Evolutionary conservation across 1,140 invertebrate species (phyloP).

Genomic region (Bombus superbus): DNA sequence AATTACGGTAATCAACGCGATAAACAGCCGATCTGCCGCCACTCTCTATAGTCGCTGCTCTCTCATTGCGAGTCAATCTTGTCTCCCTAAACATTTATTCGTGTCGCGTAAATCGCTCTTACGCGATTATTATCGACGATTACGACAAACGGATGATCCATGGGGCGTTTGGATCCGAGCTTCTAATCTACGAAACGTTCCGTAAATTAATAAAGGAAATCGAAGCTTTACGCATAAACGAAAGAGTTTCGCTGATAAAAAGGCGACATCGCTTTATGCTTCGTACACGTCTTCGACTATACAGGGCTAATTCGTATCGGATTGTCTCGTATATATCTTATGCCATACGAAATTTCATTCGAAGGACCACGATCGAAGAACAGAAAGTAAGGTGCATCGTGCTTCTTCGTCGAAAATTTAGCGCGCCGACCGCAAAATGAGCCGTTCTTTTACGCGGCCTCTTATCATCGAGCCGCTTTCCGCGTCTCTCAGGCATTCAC

Average conservation of each 20-base stretch:
- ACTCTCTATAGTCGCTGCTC: rapidly evolving
- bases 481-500: background rate
- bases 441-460: background rate
- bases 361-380: background rate
- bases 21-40: background rate
- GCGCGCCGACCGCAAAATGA: background rate
- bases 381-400: too few relatives aligned
- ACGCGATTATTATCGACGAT: background rate
- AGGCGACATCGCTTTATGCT: too few relatives aligned
- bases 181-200: too few relatives aligned
- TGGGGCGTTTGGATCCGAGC: too few relatives aligned
- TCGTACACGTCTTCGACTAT: too few relatives aligned
- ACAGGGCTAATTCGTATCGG: too few relatives aligned
- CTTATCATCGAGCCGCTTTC: background rate
- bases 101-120: background rate
- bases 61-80: background rate
- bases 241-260: too few relatives aligned
- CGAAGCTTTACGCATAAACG: too few relatives aligned
- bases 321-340: too few relatives aligned
- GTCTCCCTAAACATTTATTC: background rate
- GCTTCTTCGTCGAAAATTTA: background rate
- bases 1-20: background rate
- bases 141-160: too few relatives aligned
- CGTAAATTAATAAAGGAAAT: too few relatives aligned
- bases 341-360: background rate